Percentiles rank a stretch among this genome's conserved stretches.
Conservation (phyloP, 2,113 vertebrate genomes). For the Zingel zingel region DNA sequence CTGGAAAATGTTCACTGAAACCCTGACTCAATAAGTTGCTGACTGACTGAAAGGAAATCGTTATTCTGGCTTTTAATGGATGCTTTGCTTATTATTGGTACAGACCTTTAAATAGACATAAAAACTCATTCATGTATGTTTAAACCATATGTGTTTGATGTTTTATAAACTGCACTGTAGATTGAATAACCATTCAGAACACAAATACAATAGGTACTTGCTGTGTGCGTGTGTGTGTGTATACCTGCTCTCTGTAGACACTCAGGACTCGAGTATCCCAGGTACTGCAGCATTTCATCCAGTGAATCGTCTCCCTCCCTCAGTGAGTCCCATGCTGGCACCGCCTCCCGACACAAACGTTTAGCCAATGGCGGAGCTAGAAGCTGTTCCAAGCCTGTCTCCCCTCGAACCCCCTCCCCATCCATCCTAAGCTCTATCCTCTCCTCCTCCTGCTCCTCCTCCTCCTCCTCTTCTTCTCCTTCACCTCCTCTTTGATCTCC, state of each 20-base stretch:
- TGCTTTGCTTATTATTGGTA: background rate
- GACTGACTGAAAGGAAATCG: background rate
- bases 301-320: conserved; percentile 93
- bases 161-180: background rate
- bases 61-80: background rate
- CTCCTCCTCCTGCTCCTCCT: conserved; percentile 39
- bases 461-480: conserved; percentile 4
- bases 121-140: background rate
- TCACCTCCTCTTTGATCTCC: conserved; percentile 26
- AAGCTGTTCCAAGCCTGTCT: conserved; percentile 85
- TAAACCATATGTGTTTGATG: background rate
- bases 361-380: conserved; percentile 87
- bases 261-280: conserved; percentile 94
- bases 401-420: conserved; percentile 72
- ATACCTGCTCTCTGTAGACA: conserved; percentile 94
- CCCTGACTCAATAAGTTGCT: no score
- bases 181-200: background rate
- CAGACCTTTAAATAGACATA: background rate
- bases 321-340: conserved; percentile 95
- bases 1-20: background rate
- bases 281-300: conserved; percentile 96
- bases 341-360: conserved; percentile 90
- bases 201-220: background rate
- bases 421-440: conserved; percentile 33
- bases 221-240: conserved; percentile 48